Base-by-base conservation (phyloP, 2,113 vertebrate species). In the Kryptolebias marmoratus region DNA sequence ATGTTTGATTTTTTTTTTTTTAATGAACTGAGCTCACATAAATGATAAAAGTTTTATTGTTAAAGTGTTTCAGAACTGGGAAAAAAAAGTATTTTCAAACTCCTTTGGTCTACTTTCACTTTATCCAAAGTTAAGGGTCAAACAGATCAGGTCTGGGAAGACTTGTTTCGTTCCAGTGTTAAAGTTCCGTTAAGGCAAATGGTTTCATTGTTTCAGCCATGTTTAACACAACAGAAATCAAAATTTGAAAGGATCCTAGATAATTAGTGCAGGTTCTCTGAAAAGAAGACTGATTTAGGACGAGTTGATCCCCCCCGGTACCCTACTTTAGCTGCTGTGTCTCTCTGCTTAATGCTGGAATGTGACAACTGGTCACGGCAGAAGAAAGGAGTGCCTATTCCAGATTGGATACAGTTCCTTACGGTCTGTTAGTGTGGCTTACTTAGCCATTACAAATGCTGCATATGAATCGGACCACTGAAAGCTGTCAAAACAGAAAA, bases 361-460 rank as follows among this genome's bases (percentile, higher is more conserved):
- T 91, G 89, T 85, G 83, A 86, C 83, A 89, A 87, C 67, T 87
- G 84, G 89, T 91, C 87, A 87, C 75, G 56, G 83, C 80, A 77
- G 77, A 90, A 90, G 84, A 90, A 89, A 90, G 78, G 74, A 64
- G 22, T 22, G 50, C 79, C 80, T 80, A 75, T 87, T 79, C 77
- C 54, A 64, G 81, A 89, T 89, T 88, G 73, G 84, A 78, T 86
- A 85, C 88, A 88, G 84, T 64, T 45, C 84, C 77, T 68, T 59
- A 75, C 27, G 69, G 54, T 77, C 45, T 64, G 71, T 88, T 91
- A 82, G 74, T 13, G 71, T 18, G 58, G 79, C 71, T 71, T 79
- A 58, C 83, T 79, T 64, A 71, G 67, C 56, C 68, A 69, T 81
- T 79, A 68, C 68, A 53, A 73, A 60, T 52, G 84, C 39, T 80